Evolutionary conservation across 2,888 invertebrate genomes (phyloP), one percentile per base, ranked within the genome.

Genomic region (Reticulitermes lucifugus): DNA sequence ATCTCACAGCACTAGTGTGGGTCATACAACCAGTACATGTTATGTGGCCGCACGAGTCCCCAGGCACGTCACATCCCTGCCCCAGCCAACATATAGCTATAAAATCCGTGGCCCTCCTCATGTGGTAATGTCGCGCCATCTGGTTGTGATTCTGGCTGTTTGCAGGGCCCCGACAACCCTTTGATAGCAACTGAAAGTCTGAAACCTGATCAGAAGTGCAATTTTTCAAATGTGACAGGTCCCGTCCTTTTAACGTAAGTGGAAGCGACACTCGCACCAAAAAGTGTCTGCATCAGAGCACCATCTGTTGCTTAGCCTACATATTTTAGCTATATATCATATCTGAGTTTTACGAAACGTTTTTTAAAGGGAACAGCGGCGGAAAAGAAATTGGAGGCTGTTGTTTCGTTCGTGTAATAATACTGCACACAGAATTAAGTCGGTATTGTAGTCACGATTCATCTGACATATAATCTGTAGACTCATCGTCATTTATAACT

Each of bases 311-410:
- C 65, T 6, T 65, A n/a, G 65, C 65, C 65, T 65, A 65, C 65
- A 65, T 65, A 65, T 65, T 65, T 25, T 25, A 65, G 65, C 65
- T 65, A n/a, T 65, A 65, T 65, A 65, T 65, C 65, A 65, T n/a
- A 65, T 65, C 65, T 5, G 12, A n/a, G 65, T n/a, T 65, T 65
- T 65, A 65, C 65, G 65, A 65, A 65, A 65, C 65, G n/a, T 7
- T n/a, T 65, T 55, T 65, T 65, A n/a, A 65, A 65, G n/a, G n/a
- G n/a, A n/a, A 65, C n/a, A 65, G n/a, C 60, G n/a, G 6, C 60
- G 65, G 65, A 10, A 25, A n/a, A 12, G n/a, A 65, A 65, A 65
- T 60, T 65, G 65, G n/a, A 65, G 65, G 65, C 25, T n/a, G 12
- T 9, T 65, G 25, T 14, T 25, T 7, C 2, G 7, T 10, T 65